Base-by-base conservation (phyloP, 2,888 invertebrate species). In the Saturnia pavonia region DNA sequence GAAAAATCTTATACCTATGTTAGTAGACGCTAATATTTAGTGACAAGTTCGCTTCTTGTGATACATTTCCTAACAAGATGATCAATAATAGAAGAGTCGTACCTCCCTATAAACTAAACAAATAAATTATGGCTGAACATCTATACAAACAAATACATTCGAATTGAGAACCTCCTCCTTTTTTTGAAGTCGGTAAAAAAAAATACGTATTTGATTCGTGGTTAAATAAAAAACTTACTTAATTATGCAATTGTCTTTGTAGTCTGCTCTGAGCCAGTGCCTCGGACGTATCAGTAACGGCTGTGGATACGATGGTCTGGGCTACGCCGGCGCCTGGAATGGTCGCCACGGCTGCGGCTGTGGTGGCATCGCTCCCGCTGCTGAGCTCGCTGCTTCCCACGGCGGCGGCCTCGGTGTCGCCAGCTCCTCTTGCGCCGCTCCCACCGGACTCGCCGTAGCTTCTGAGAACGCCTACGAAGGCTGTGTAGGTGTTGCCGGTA, bases 401-500 rank as follows among this genome's bases (percentile, higher is more conserved):
- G 78, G 80, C 3, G 79, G 81, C 1, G 77, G 78, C n/a, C 75
- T 82, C 25, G 71, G 73, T 3, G 77, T 78, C 43, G 69, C 78
- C 60, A 81, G 80, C 70, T 71, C 74, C n/a, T 83, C 83, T 7
- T 73, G 78, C 14, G 72, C 67, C 48, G 57, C 79, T 42, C 73
- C 79, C n/a, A 74, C 78, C 8, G 85, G 85, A 43, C 72, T 84
- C 19, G 72, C 78, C 9, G 75, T 83, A 19, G 69, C 74, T 19
- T 82, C 82, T 40, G 80, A 82, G 45, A 80, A 80, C 70, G 76
- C 71, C 2, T 78, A 81, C 68, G 78, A 75, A 40, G 84, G 83
- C 0, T 69, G 73, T 11, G 68, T 83, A 11, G 75, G 71, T 7
- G 79, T 78, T 19, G 73, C 70, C 22, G 80, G 82, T 22, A 76